Conservation (phyloP, 2,113 vertebrate genomes). For the Pimephales promelas region DNA sequence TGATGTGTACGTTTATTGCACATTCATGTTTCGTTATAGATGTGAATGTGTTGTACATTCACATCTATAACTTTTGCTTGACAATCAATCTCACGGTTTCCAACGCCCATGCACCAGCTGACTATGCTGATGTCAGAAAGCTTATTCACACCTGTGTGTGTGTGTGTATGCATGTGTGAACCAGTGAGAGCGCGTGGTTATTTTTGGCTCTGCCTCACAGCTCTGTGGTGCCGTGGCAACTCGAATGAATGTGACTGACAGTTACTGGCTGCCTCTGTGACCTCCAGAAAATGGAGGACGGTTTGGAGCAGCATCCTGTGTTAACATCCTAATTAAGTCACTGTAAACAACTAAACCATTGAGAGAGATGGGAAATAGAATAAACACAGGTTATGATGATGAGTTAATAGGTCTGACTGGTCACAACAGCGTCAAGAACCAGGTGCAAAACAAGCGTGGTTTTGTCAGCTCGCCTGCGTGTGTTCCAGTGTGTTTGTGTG, state of each 20-base stretch:
- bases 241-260: conserved; percentile 45
- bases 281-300: conserved; percentile 39
- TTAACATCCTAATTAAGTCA: conserved; percentile 18
- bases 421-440: not conserved
- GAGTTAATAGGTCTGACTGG: not conserved
- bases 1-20: too few relatives aligned
- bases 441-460: not conserved
- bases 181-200: conserved; percentile 50
- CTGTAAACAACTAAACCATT: not conserved
- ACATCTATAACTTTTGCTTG: too few relatives aligned
- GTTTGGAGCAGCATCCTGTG: conserved; percentile 7
- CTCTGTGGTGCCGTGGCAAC: conserved; percentile 39
- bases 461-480: not conserved
- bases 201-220: conserved; percentile 51
- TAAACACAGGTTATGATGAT: not conserved
- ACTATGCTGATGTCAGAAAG: conserved; percentile 40
- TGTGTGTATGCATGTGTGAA: conserved; percentile 33
- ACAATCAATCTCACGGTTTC: conserved; percentile 37
- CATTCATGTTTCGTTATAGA: too few relatives aligned
- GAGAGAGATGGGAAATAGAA: conserved; percentile 6
- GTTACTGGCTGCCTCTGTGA: conserved; percentile 29
- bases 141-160: conserved; percentile 5
- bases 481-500: not conserved
- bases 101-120: conserved; percentile 44
- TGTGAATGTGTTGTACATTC: too few relatives aligned